A percentile compares a stretch with the other conserved stretches of the same genome.
Conservation (phyloP, 2,113 vertebrate genomes). For the Saccopteryx leptura region DNA sequence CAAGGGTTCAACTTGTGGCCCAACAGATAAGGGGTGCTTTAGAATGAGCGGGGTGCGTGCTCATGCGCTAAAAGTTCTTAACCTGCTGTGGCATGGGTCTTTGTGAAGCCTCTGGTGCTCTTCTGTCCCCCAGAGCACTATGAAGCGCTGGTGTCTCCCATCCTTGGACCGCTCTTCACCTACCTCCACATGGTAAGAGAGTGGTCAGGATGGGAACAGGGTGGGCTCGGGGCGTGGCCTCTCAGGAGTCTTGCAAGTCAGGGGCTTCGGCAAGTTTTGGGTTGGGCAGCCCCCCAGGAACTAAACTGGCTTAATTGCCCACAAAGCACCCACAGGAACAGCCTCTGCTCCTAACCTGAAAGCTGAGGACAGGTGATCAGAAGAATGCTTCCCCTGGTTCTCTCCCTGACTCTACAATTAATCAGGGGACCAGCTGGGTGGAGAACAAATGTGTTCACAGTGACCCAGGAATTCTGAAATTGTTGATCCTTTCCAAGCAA, state of each 20-base stretch:
- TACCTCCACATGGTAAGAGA: conserved; percentile 95
- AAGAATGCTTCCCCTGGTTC: not conserved
- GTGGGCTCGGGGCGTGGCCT: not conserved
- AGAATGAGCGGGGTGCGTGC: not conserved
- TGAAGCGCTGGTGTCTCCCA: conserved; percentile 93
- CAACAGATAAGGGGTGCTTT: not conserved
- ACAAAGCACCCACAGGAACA: not conserved
- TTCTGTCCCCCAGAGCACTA: conserved; percentile 95
- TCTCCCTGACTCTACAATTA: conserved; percentile 2
- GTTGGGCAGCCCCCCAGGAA: not conserved
- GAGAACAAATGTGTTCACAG: not conserved
- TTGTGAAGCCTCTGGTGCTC: conserved; percentile 95
- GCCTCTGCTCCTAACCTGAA: not conserved
- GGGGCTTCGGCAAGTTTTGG: not conserved
- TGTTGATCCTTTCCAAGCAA: not conserved
- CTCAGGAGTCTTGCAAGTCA: not conserved
- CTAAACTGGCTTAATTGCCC: not conserved
- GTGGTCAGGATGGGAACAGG: not conserved
- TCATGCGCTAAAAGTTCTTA: conserved; percentile 86
- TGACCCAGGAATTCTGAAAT: not conserved
- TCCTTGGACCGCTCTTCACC: conserved; percentile 95
- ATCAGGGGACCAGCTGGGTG: not conserved
- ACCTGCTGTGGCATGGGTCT: conserved; percentile 90
- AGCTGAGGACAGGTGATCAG: not conserved
- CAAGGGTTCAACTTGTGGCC: not conserved